These are phyloP conservation scores for Campopleginae sp. DNA, from an alignment of 2,888 invertebrate genomes.

Conservation along the genomic window DNA sequence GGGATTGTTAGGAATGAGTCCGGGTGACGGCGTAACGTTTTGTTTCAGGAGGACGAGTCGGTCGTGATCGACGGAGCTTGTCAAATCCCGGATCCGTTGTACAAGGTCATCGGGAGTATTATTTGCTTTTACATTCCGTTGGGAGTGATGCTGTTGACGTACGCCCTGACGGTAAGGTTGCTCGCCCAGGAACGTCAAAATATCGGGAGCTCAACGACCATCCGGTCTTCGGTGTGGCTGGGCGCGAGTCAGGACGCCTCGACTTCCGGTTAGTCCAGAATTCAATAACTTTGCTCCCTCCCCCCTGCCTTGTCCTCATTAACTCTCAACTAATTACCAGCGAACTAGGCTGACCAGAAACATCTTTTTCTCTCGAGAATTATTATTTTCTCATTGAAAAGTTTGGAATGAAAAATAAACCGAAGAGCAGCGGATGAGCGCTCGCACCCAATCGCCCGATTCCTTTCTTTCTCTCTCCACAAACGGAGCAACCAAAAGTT, in stretches of 20 bases:
- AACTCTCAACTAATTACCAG: neutral
- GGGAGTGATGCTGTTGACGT: slow-evolving; percentile 97
- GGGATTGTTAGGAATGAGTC: neutral
- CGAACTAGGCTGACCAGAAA: neutral
- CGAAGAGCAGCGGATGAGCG: neutral
- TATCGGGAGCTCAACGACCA: slow-evolving; percentile 85
- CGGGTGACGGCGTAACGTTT: neutral
- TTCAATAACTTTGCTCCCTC: neutral
- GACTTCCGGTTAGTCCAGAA: slow-evolving; percentile 74
- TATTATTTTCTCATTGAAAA: neutral
- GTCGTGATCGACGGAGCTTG: slow-evolving; percentile 93
- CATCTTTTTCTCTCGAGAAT: neutral
- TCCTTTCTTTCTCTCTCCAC: neutral
- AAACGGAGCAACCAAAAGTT: neutral
- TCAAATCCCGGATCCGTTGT: slow-evolving; percentile 94
- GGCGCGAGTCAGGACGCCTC: slow-evolving; percentile 84
- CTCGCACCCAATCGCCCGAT: neutral
- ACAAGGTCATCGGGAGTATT: slow-evolving; percentile 96
- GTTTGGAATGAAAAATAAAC: neutral
- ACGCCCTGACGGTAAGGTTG: slow-evolving; percentile 94
- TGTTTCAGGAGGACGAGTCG: slow-evolving; percentile 91
- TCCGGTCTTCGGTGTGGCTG: slow-evolving; percentile 92
- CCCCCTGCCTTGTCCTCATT: neutral
- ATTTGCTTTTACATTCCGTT: slow-evolving; percentile 98
- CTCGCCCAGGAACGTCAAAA: slow-evolving; percentile 93